These are phyloP conservation scores for Calcarius lapponicus DNA, from an alignment of 2,797 vertebrate genomes.

Conservation along the genomic window DNA sequence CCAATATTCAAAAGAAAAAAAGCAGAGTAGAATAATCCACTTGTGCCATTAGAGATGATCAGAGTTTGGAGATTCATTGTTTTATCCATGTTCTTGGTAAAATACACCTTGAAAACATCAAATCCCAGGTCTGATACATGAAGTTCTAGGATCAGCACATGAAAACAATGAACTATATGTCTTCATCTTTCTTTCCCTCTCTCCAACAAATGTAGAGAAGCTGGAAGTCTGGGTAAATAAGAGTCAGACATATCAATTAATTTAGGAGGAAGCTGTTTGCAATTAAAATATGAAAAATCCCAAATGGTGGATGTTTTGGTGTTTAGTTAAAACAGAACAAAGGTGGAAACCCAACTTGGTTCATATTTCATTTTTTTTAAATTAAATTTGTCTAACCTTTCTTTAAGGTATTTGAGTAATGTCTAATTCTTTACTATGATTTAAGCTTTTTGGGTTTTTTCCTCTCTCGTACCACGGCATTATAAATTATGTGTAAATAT, in stretches of 20 bases:
- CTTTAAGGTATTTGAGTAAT: neutral
- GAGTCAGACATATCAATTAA: neutral
- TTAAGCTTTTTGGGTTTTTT: neutral
- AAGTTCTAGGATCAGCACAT: neutral
- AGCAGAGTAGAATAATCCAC: neutral
- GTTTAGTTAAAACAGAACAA: neutral
- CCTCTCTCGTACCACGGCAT: neutral
- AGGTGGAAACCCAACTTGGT: neutral
- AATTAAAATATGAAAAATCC: constrained; percentile 1
- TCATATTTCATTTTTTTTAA: neutral
- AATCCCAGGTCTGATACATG: neutral
- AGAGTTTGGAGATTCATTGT: neutral
- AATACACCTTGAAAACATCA: neutral
- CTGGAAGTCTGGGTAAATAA: neutral
- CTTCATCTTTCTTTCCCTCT: neutral
- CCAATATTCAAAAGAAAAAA: neutral
- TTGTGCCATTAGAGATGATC: neutral
- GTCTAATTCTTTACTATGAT: neutral
- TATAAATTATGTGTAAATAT: constrained; percentile 6
- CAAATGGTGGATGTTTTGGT: neutral
- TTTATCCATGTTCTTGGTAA: neutral
- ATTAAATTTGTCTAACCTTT: neutral
- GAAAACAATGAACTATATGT: neutral
- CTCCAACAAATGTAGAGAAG: neutral
- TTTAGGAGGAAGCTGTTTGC: neutral